Evolutionary conservation across 1,140 invertebrate genomes (phyloP).

Genomic region (Telenomus remus): DNA sequence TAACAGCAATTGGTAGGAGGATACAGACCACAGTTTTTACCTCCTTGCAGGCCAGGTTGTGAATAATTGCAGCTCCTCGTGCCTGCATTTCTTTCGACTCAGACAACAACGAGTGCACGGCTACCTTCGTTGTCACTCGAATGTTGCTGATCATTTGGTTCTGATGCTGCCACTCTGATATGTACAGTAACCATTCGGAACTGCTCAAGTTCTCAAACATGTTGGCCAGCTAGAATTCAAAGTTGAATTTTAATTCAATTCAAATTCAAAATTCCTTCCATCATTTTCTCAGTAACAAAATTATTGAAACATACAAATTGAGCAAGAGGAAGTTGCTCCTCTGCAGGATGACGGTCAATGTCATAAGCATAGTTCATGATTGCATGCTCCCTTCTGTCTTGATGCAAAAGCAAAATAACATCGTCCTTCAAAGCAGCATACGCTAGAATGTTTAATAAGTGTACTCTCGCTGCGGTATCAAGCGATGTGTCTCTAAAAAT

Average conservation of each 20-base stretch:
- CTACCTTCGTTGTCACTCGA: constrained; percentile 91
- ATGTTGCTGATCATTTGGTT: constrained; percentile 89
- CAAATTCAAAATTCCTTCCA: not conserved
- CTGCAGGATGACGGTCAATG: constrained; percentile 84
- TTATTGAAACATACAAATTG: constrained; percentile 83
- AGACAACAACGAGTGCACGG: constrained; percentile 88
- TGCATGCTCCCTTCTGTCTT: constrained; percentile 90
- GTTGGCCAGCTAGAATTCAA: constrained; percentile 84
- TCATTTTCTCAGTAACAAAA: not conserved
- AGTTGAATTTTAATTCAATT: not conserved
- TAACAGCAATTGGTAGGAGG: constrained; percentile 60
- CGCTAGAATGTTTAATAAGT: constrained; percentile 82
- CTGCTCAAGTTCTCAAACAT: constrained; percentile 92
- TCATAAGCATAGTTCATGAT: constrained; percentile 92
- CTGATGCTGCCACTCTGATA: constrained; percentile 90
- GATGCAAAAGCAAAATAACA: constrained; percentile 91
- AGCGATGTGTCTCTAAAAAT: constrained; percentile 81
- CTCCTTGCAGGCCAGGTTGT: constrained; percentile 96
- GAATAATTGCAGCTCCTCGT: constrained; percentile 88
- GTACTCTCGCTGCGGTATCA: constrained; percentile 78
- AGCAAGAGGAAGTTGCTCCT: constrained; percentile 87
- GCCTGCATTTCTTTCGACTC: constrained; percentile 84
- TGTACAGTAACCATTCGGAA: constrained; percentile 94
- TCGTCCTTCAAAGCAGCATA: constrained; percentile 90
- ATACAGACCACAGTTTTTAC: constrained; percentile 97